Conservation (phyloP, 2,113 vertebrate genomes). For the Rhipidura dahli region DNA sequence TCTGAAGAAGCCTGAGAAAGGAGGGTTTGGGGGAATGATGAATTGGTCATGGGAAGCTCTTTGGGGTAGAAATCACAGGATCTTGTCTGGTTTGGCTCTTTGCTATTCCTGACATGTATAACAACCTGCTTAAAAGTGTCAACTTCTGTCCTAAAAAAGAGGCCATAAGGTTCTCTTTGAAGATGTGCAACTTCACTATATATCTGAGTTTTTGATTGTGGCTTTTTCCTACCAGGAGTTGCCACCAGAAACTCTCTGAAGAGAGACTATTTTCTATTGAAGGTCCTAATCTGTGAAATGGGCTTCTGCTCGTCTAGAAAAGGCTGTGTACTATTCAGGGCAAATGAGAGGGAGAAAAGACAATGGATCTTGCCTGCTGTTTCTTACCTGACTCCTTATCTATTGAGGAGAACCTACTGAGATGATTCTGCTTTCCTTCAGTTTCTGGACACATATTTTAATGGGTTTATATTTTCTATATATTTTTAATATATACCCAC, state of each 20-base stretch:
- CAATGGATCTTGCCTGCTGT: neutral
- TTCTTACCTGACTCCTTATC: neutral
- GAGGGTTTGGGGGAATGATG: neutral
- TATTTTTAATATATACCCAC: neutral
- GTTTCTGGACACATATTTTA: neutral
- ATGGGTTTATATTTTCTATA: neutral
- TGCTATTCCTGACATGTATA: neutral
- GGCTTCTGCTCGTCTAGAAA: neutral
- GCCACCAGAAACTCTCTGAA: neutral
- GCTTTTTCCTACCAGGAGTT: neutral
- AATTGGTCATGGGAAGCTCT: neutral
- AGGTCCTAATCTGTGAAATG: neutral
- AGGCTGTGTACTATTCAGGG: neutral
- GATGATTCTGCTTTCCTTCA: neutral
- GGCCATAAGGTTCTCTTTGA: neutral
- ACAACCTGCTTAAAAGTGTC: neutral
- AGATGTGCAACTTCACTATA: accelerated
- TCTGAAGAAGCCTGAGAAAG: neutral
- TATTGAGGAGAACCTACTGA: neutral
- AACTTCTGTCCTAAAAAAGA: neutral
- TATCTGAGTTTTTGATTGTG: neutral
- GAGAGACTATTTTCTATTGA: neutral
- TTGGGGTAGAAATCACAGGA: neutral
- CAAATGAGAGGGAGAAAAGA: neutral
- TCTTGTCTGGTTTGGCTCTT: neutral